phyloP scores from a whole-genome alignment of 2,888 invertebrate genomes.

The Agrochola lota region DNA sequence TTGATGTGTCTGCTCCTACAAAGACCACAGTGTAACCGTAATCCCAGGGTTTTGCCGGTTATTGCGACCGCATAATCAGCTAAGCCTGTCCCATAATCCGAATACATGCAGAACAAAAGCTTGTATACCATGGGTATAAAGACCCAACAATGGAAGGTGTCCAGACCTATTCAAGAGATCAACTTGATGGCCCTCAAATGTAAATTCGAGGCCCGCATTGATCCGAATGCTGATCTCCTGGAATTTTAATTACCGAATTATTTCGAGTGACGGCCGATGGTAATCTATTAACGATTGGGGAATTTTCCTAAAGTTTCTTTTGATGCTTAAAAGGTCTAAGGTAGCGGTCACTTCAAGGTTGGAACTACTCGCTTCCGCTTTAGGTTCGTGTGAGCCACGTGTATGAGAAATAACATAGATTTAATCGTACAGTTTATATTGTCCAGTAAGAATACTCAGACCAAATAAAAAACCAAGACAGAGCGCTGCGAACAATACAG shows the following conservation, averaged over 20 bases:
- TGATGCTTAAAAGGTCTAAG: constrained; percentile 2
- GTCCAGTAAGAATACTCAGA: neutral
- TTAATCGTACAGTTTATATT: neutral
- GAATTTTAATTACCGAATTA: constrained; percentile 77
- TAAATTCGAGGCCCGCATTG: constrained; percentile 73
- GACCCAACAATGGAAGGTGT: constrained; percentile 58
- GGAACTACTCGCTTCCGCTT: neutral
- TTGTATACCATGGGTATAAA: constrained; percentile 30
- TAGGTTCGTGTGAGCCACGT: neutral
- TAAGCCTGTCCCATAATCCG: constrained; percentile 50
- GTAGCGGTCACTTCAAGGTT: neutral
- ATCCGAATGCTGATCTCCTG: constrained; percentile 71
- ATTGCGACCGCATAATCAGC: constrained; percentile 47
- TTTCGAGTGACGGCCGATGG: constrained; percentile 54
- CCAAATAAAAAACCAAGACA: too few species aligned
- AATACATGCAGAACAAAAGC: constrained; percentile 48
- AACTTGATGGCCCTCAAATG: constrained; percentile 59
- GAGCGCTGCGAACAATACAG: too few species aligned
- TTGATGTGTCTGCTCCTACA: constrained; percentile 45
- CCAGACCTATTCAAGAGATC: constrained; percentile 64
- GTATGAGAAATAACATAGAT: neutral
- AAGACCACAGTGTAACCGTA: constrained; percentile 27
- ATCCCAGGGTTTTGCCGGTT: constrained; percentile 49
- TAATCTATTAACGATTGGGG: constrained; percentile 49
- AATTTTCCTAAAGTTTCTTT: constrained; percentile 14